phyloP scores from a whole-genome alignment of 64 coral and sea anemone genomes.

The Dendronephthya gigantea region DNA sequence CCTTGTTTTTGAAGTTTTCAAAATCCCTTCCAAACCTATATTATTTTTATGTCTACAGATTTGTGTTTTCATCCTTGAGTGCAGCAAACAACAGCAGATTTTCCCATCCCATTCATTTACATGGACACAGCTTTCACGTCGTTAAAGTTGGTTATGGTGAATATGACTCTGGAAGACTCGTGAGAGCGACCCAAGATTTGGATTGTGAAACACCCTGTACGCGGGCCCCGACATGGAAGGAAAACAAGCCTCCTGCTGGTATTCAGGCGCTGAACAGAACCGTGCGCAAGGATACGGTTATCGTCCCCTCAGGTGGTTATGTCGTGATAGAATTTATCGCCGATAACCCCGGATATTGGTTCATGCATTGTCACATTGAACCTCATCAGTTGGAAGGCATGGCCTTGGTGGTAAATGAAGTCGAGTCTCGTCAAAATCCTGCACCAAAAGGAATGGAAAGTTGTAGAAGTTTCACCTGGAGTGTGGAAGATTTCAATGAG shows the following conservation, averaged over 20 bases:
- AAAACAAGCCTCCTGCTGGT: background rate
- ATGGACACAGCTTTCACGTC: background rate
- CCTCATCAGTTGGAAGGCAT: background rate
- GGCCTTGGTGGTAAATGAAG: background rate
- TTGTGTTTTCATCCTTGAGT: background rate
- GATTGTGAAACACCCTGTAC: too few species aligned
- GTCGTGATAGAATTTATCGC: background rate
- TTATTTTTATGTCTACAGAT: too few species aligned
- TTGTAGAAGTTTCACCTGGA: background rate
- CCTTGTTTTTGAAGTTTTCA: too few species aligned
- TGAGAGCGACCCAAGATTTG: background rate
- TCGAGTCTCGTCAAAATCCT: background rate
- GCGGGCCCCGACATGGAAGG: background rate
- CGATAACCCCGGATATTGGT: conserved; percentile 1
- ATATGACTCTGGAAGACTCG: background rate
- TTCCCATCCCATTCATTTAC: background rate
- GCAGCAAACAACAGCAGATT: background rate
- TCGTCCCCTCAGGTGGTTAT: background rate
- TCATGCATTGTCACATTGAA: too few species aligned
- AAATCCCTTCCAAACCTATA: too few species aligned
- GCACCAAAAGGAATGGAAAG: background rate
- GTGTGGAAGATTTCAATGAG: background rate
- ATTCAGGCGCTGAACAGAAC: background rate
- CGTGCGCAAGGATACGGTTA: background rate
- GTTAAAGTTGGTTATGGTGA: background rate